Base-by-base conservation (phyloP, 2,113 vertebrate genomes). In the Gallinago jamesoni region DNA sequence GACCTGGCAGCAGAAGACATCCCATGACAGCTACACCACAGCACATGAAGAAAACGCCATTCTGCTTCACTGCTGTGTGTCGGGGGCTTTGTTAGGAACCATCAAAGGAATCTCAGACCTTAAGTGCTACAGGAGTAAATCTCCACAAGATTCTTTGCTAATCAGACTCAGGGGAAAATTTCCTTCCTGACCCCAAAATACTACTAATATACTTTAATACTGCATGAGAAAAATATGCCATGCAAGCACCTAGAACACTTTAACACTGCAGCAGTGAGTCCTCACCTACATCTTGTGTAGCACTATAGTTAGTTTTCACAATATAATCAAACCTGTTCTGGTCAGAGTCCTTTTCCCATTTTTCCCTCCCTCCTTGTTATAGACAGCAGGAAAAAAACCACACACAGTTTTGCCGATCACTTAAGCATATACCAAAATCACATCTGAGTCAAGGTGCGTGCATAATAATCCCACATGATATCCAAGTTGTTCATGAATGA, bases 11-110 rank as follows among this genome's bases (percentile, higher is more conserved):
- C 2, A 28, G 48, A 67, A 72, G 70, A 33, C 6, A 9, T 10
- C 30, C 2, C 0, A 21, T 19, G 48, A 25, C 59, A 78, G 50
- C 52, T 59, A 55, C 14, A 25, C 10, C 4, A 1, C 30, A 43
- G 45, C 23, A 57, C 12, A 9, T 14, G 30, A 68, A 39, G 39
- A 55, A 73, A 52, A 25, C 11, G 16, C 18, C 53, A 63, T 28
- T 50, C 7, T 2, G 6, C 18, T 16, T 12, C 28, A 21, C 7
- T 1, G 1, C 30, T 57, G 33, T 15, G n/a, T 30, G 21, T 4
- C 52, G 28, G 6, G 27, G 43, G n/a, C 25, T 35, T 68, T 3
- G 37, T 41, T 8, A 64, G 37, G 56, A 84, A 33, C 59, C 12
- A 59, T 2, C n/a, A 64, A 69, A 75, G 22, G n/a, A 59, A 57